phyloP scores from a whole-genome alignment of 2,888 invertebrate species.

The Macrosiphum euphorbiae region DNA sequence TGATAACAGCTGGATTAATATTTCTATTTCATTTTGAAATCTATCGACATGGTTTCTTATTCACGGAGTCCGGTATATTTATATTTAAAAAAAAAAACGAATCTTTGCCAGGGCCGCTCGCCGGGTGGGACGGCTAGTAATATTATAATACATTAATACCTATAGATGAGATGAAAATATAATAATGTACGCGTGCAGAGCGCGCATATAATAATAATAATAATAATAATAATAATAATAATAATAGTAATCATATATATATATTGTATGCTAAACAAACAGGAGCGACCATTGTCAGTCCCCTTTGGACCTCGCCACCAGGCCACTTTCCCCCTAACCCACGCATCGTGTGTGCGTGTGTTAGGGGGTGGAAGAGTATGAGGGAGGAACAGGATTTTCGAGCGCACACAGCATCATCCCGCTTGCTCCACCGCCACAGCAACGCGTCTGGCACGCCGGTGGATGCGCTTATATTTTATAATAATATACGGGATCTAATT shows the following conservation, averaged over 20 bases:
- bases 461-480: not conserved
- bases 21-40: too few relatives aligned
- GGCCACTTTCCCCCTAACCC: not conserved
- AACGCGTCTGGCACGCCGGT: not conserved
- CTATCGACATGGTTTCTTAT: too few relatives aligned
- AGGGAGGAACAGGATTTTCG: conserved; percentile 15
- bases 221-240: not conserved
- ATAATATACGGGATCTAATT: conserved; percentile 58
- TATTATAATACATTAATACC: not conserved
- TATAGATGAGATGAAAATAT: not conserved
- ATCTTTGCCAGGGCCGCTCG: too few relatives aligned
- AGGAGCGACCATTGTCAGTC: conserved; percentile 14
- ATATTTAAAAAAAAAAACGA: not conserved
- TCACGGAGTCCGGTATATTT: not conserved
- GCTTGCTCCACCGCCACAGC: not conserved
- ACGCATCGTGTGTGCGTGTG: not conserved
- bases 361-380: not conserved
- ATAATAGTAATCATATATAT: not conserved
- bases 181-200: not conserved
- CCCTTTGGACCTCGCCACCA: not conserved
- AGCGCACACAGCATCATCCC: not conserved
- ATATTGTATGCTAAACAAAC: conserved; percentile 29
- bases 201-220: not conserved
- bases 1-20: not conserved
- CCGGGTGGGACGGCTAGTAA: too few relatives aligned